Evolutionary conservation across 1,140 invertebrate species (phyloP).

Genomic region (Trachymyrmex septentrionalis): DNA sequence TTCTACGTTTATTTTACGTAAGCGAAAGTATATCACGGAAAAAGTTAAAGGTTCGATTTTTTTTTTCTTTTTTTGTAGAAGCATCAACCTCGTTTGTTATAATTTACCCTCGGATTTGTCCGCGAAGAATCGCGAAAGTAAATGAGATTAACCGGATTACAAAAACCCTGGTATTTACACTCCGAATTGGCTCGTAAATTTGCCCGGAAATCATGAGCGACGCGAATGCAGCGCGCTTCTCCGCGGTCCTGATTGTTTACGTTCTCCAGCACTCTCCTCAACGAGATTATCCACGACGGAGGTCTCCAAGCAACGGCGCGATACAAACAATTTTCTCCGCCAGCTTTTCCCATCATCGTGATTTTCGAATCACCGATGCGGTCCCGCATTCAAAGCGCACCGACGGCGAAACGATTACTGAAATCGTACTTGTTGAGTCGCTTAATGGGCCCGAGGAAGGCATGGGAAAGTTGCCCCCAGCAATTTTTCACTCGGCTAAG

Average conservation of each 20-base stretch:
- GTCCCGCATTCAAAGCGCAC: conserved; percentile 62
- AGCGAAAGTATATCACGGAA: background rate
- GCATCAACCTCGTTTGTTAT: background rate
- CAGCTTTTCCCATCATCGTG: background rate
- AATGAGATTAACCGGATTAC: conserved; percentile 25
- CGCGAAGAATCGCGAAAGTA: background rate
- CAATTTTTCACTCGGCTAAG: conserved; percentile 84
- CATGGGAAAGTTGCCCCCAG: conserved; percentile 76
- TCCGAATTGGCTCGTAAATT: background rate
- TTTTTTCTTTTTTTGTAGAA: background rate
- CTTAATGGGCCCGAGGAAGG: conserved; percentile 78
- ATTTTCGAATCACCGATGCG: conserved; percentile 19
- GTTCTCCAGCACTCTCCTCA: conserved; percentile 29
- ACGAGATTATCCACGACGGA: background rate
- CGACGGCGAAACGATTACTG: conserved; percentile 70
- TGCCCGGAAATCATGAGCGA: background rate
- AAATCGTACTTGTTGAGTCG: conserved; percentile 81
- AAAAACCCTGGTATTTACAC: background rate
- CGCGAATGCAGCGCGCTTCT: background rate
- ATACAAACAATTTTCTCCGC: conserved; percentile 67
- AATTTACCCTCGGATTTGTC: background rate
- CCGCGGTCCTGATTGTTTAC: conserved; percentile 28
- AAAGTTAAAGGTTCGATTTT: background rate
- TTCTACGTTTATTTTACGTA: background rate
- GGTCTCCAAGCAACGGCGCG: background rate